These are phyloP conservation scores for Pemphigus obesinymphae DNA, from an alignment of 1,140 invertebrate species.

Conservation along the genomic window DNA sequence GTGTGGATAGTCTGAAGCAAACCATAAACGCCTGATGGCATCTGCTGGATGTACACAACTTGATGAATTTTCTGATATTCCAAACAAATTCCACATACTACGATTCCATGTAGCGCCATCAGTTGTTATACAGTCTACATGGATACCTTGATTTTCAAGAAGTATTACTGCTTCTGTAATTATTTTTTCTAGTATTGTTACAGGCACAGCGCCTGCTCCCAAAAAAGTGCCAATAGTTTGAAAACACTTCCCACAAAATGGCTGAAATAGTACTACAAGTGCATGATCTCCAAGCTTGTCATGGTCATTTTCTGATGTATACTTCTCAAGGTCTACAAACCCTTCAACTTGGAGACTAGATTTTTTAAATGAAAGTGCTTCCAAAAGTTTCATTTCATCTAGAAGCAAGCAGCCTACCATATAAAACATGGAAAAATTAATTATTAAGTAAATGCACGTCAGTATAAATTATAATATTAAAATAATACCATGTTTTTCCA, in stretches of 20 bases:
- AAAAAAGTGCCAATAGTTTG: slow-evolving; percentile 24
- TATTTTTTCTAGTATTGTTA: background rate
- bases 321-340: slow-evolving; percentile 1
- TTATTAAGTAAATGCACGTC: background rate
- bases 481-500: background rate
- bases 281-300: slow-evolving; percentile 4
- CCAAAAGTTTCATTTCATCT: background rate
- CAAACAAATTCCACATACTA: slow-evolving; percentile 43
- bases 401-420: background rate
- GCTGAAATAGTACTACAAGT: slow-evolving; percentile 19
- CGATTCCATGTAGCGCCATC: slow-evolving; percentile 46
- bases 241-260: slow-evolving; percentile 28
- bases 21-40: background rate
- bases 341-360: background rate
- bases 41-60: background rate
- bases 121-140: slow-evolving; percentile 42
- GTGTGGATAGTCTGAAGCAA: background rate
- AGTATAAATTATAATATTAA: background rate
- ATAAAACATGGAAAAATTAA: background rate
- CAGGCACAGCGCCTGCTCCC: background rate
- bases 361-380: background rate
- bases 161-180: slow-evolving; percentile 18
- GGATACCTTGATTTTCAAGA: slow-evolving; percentile 24
- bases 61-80: slow-evolving; percentile 26
- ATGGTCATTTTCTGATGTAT: background rate